Evolutionary conservation across 2,113 vertebrate genomes (phyloP), one percentile per base, ranked within the genome.

Genomic region (Campylomormyrus tamandua): DNA sequence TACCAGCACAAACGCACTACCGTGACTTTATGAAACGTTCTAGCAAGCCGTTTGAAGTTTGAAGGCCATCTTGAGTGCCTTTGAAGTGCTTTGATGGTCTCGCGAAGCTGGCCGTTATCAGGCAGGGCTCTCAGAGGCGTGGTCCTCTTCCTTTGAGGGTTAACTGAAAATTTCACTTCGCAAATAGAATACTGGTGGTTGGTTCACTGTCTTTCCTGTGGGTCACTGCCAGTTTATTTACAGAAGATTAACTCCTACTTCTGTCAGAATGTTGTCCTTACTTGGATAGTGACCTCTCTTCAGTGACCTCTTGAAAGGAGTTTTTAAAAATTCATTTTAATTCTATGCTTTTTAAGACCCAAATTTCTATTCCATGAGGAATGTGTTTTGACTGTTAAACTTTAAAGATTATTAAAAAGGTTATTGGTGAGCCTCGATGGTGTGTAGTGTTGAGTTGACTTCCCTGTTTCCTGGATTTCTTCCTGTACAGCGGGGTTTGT

Each of bases 241-340:
- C 50, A 42, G 50, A 56, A 87, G 85, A 87, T 87, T 86, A 52
- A 86, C n/a, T 50, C 84, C 48, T 48, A 84, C 24, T 31, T 87
- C 49, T 35, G 48, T 52, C 85, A 87, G 50, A 56, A 31, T 53
- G 80, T n/a, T 48, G 83, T 84, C 45, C 19, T 48, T 84, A 48
- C 42, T 84, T 84, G 85, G 85, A 15, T 87, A 52, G 15, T 52
- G 48, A 52, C 24, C 49, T 53, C 45, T 50, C 48, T 53, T 53
- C 27, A 56, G 85, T 35, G 85, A n/a, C 56, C n/a, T 17, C 13
- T 53, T 48, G 19, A 83, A 83, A 83, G 46, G 49, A 87, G 42
- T 85, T 48, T 84, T 85, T 39, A 24, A 8, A 17, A 8, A 45
- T 46, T 7, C 19, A n/a, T 56, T 19, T 87, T 10, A 7, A 19